Base-by-base conservation (phyloP, 2,113 vertebrate genomes). In the Dipodomys spectabilis region DNA sequence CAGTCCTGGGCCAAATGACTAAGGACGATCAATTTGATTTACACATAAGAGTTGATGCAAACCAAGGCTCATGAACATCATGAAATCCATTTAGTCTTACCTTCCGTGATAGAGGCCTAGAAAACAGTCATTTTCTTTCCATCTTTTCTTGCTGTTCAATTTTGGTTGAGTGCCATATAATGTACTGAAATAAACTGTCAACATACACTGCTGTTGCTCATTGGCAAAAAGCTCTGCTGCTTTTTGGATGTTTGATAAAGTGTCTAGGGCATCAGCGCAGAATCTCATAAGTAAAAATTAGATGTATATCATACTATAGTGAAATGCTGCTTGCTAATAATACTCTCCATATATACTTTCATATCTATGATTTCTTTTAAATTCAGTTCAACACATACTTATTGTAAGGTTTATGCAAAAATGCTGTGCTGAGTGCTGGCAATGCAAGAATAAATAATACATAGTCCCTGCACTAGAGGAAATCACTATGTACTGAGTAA, bases 51-150 rank as follows among this genome's bases (percentile, higher is more conserved):
- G 88, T 90, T 96, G 96, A 96, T 97, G 97, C 96, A 97, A 95
- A 97, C 96, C 96, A 97, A 86, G 93, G 90, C 72, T 74, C 90
- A 93, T 84, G 95, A 97, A 78, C 94, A 95, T 96, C 96, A 92
- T 90, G 96, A 97, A 96, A 97, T 95, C 95, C 93, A 96, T 96
- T 97, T 96, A 97, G 94, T 91, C 94, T 86, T 92, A 83, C 93
- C 95, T 95, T 82, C 67, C 78, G 80, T 97, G 96, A 97, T 96
- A 90, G 88, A 97, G 79, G 91, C 82, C 44, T 93, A 87, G 96
- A 97, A 96, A 97, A 97, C 89, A 97, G 95, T 97, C 94, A 96
- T 97, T 97, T 97, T 97, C 95, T 95, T 96, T 97, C 96, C 95
- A 97, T 97, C 93, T 95, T 97, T 97, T 95, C 95, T 96, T 80